Evolutionary conservation across 2,113 vertebrate species (phyloP), one percentile per base, ranked within the genome.

Genomic region (Oncorhynchus masou): DNA sequence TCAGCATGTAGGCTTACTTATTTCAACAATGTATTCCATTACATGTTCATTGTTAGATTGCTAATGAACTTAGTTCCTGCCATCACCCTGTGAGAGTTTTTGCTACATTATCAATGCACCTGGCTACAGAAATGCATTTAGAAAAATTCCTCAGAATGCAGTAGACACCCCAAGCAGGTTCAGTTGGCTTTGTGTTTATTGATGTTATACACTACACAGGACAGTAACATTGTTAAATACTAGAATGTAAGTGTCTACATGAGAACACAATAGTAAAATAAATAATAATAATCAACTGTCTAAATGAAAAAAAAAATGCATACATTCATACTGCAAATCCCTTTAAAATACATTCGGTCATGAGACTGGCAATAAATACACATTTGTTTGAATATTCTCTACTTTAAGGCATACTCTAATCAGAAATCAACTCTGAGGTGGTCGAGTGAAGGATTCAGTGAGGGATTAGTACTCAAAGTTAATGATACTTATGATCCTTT

Each of bases 211-310:
- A 93, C 88, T 48, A 83, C 91, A 91, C 83, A 84, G 87, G 88
- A 89, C 85, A 89, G 83, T 87, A 90, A 90, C 89, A 88, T 87
- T 88, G 90, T 90, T 92, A 90, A 90, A 92, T 90, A 90, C 89
- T 89, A 74, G 82, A 91, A 92, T 91, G 86, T 83, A 86, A 81
- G 81, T 87, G 84, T 88, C 77, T 87, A 90, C 79, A 85, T 81
- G 84, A 88, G 83, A 84, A 86, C 69, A 84, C 82, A 67, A 77
- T 76, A 79, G 68, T 57, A 76, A 83, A 78, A 45, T 9, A 81
- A 83, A 31, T 12, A 70, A 78, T 12, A 71, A 78, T 39, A 39
- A 45, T 45, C 7, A 45, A 7, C 34, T 84, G 67, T 80, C n/a
- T 83, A 81, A 80, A 3, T 11, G 9, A 2, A 45, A 45, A 45